Evolutionary conservation across 2,797 vertebrate species (phyloP).

Genomic region (Pitangus sulphuratus): DNA sequence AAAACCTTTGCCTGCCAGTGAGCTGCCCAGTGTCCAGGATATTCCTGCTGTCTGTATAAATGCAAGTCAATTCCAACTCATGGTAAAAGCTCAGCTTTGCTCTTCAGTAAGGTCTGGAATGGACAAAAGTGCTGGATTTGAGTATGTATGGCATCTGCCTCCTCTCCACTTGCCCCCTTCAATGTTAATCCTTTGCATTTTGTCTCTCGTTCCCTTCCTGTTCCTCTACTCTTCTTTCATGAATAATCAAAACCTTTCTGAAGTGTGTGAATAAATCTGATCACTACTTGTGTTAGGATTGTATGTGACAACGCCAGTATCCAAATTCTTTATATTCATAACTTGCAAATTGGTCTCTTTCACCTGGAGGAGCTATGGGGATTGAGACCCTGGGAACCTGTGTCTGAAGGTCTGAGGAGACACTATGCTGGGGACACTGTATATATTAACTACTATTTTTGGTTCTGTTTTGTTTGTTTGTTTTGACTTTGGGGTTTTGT

Average conservation of each 20-base stretch:
- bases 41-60: not conserved
- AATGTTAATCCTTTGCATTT: not conserved
- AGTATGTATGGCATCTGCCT: not conserved
- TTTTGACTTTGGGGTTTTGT: not conserved
- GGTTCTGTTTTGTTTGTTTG: not conserved
- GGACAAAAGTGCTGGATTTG: not conserved
- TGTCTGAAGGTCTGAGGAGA: not conserved
- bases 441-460: not conserved
- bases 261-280: not conserved
- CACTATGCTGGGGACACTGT: accelerated
- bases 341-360: not conserved
- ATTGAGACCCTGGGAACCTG: not conserved
- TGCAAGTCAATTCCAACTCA: accelerated
- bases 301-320: not conserved
- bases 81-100: not conserved
- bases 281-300: not conserved
- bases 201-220: not conserved
- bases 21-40: not conserved
- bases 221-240: not conserved
- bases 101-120: not conserved
- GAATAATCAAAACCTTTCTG: not conserved
- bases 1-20: not conserved
- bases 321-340: not conserved
- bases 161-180: not conserved
- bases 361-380: not conserved